Evolutionary conservation across 2,888 invertebrate genomes (phyloP).

Genomic region (Papilio protenor): DNA sequence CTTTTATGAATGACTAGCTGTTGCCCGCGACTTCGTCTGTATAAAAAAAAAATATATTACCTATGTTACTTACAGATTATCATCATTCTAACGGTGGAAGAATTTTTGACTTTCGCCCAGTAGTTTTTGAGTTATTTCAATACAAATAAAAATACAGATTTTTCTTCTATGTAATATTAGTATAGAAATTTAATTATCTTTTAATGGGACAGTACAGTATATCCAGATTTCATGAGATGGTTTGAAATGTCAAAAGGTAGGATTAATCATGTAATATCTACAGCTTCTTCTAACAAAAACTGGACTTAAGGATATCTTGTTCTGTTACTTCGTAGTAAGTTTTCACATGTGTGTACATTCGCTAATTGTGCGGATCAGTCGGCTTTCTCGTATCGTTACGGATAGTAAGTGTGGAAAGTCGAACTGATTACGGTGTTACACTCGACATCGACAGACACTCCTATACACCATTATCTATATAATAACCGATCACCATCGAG

Average conservation of each 20-base stretch:
- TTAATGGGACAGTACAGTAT: too few relatives aligned
- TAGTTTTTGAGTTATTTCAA: too few relatives aligned
- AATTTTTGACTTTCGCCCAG: too few relatives aligned
- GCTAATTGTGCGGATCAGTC: constrained; percentile 65
- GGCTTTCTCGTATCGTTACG: constrained; percentile 63
- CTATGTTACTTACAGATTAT: too few relatives aligned
- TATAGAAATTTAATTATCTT: too few relatives aligned
- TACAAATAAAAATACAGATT: too few relatives aligned
- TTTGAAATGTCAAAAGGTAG: neutral
- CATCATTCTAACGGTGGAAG: too few relatives aligned
- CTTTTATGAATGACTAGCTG: neutral
- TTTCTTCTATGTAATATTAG: too few relatives aligned
- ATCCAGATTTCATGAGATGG: neutral
- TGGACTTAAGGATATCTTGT: neutral
- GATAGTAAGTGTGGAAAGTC: constrained; percentile 60
- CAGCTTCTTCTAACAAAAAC: neutral
- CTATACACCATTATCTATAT: constrained; percentile 34
- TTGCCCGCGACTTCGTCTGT: too few relatives aligned
- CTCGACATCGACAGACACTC: constrained; percentile 23
- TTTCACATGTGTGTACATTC: constrained; percentile 47
- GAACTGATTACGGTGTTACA: constrained; percentile 43
- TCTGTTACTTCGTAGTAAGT: neutral
- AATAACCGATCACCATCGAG: constrained; percentile 33
- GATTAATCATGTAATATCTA: neutral
- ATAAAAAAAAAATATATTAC: too few relatives aligned